Percentiles rank a stretch among this genome's conserved stretches.
These are phyloP conservation scores for Serrognathus titanus DNA, from an alignment of 2,888 invertebrate genomes.

Conservation along the genomic window DNA sequence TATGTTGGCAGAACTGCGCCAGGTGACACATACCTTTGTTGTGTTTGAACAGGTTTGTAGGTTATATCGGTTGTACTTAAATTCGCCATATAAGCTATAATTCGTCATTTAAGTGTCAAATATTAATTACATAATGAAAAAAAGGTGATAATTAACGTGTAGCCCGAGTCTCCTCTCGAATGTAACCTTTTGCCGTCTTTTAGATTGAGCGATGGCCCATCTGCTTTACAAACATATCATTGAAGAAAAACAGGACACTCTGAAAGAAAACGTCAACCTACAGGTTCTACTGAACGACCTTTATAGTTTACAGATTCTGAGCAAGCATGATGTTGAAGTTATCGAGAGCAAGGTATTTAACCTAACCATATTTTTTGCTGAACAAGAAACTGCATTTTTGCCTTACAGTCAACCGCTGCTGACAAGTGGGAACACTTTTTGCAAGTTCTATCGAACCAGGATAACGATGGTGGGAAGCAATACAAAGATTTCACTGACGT, in stretches of 20 bases:
- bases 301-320: slow-evolving; percentile 21
- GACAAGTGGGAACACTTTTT: slow-evolving; percentile 1
- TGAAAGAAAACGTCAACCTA: slow-evolving; percentile 24
- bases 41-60: too few relatives aligned
- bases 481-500: slow-evolving; percentile 57
- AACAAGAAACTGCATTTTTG: background rate
- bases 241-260: slow-evolving; percentile 21
- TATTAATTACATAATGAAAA: slow-evolving; percentile 8
- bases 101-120: too few relatives aligned
- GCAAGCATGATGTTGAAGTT: slow-evolving; percentile 28
- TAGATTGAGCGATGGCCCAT: slow-evolving; percentile 6
- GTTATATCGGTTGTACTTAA: too few relatives aligned
- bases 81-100: too few relatives aligned
- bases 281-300: slow-evolving; percentile 24
- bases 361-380: background rate
- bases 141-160: slow-evolving; percentile 1
- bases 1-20: too few relatives aligned
- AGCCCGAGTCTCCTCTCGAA: background rate
- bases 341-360: slow-evolving; percentile 25
- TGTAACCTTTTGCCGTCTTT: background rate
- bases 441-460: slow-evolving; percentile 27
- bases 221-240: slow-evolving; percentile 11
- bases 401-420: background rate
- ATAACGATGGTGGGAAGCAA: slow-evolving; percentile 46
- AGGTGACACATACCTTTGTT: too few relatives aligned